Conservation (phyloP, 2,797 vertebrate genomes). For the Kryptopterus vitreolus region DNA sequence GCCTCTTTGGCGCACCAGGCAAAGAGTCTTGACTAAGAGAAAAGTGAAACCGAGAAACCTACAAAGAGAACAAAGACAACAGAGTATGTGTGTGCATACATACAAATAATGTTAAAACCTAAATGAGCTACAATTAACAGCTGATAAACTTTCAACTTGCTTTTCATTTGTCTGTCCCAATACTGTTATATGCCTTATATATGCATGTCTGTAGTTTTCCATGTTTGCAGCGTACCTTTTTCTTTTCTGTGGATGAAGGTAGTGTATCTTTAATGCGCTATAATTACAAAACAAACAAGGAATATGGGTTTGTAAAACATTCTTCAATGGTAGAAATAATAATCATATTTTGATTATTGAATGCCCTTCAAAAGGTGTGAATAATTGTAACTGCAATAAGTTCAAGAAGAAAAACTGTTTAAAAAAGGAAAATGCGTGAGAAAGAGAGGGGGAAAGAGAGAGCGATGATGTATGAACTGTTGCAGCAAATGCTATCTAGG, state of each 20-base stretch:
- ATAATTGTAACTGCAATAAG: too few species aligned
- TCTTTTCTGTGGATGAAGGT: slow-evolving; percentile 18
- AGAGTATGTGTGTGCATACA: background rate
- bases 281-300: slow-evolving; percentile 36
- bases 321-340: too few species aligned
- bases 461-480: too few species aligned
- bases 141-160: background rate
- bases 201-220: background rate
- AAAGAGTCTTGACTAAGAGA: slow-evolving; percentile 78
- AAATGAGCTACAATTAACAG: background rate
- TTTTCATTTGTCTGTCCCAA: background rate
- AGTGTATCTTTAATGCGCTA: slow-evolving; percentile 38
- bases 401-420: too few species aligned
- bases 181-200: background rate
- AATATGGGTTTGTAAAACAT: too few species aligned
- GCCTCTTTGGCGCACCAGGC: slow-evolving; percentile 66
- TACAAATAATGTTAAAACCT: too few species aligned
- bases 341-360: background rate
- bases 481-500: too few species aligned
- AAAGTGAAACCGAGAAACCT: slow-evolving; percentile 77
- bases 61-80: slow-evolving; percentile 51
- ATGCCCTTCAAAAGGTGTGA: too few species aligned
- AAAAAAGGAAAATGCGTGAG: too few species aligned
- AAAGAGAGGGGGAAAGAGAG: too few species aligned
- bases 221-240: slow-evolving; percentile 22